Percentiles rank a stretch among this genome's conserved stretches.
Evolutionary conservation across 2,888 invertebrate genomes (phyloP).

Genomic region (Camptogramma bilineatum): DNA sequence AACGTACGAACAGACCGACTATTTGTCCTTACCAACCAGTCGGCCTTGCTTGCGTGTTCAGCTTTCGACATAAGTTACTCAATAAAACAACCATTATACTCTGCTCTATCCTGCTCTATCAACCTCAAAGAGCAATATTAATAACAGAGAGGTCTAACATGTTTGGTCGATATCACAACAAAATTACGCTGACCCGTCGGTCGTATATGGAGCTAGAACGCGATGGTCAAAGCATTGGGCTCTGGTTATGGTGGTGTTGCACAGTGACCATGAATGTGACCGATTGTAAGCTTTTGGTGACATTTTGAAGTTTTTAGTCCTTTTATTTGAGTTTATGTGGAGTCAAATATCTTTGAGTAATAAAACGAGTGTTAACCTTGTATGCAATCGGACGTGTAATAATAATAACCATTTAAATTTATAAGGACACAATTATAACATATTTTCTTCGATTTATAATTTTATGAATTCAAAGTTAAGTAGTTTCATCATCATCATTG

Average conservation of each 20-base stretch:
- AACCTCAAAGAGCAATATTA: slow-evolving; percentile 27
- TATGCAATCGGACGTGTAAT: neutral
- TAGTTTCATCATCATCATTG: no score
- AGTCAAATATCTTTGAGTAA: neutral
- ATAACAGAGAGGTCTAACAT: slow-evolving; percentile 36
- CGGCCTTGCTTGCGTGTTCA: slow-evolving; percentile 66
- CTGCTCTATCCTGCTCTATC: slow-evolving; percentile 34
- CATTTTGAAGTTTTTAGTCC: slow-evolving; percentile 21
- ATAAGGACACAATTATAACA: no score
- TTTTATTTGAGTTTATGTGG: slow-evolving; percentile 15
- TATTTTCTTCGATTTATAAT: no score
- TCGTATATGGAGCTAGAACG: slow-evolving; percentile 38
- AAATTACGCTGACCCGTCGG: slow-evolving; percentile 46
- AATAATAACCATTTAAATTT: no score
- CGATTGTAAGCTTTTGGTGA: slow-evolving; percentile 40
- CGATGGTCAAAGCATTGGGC: slow-evolving; percentile 38
- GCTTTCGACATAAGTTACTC: slow-evolving; percentile 74
- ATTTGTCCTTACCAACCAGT: slow-evolving; percentile 67
- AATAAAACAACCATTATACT: slow-evolving; percentile 51
- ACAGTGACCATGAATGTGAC: slow-evolving; percentile 40
- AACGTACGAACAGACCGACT: slow-evolving; percentile 17
- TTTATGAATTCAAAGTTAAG: no score
- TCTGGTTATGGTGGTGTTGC: slow-evolving; percentile 44
- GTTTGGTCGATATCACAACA: slow-evolving; percentile 39
- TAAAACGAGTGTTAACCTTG: slow-evolving; percentile 6